Conservation (phyloP, 2,113 vertebrate genomes). For the Ptilorrhoa leucosticta region DNA sequence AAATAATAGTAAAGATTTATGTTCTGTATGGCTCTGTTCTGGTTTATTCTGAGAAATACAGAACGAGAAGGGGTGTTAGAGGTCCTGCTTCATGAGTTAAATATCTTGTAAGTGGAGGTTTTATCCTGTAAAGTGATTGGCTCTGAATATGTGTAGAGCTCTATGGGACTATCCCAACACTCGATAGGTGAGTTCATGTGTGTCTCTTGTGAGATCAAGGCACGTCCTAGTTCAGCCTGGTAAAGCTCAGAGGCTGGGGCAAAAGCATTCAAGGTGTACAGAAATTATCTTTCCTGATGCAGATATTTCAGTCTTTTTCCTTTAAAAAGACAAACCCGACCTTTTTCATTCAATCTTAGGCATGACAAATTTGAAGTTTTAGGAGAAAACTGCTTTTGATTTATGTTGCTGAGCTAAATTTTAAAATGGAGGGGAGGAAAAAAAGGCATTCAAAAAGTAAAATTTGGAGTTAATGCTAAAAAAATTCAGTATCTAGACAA, state of each 20-base stretch:
- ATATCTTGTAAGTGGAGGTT: not conserved
- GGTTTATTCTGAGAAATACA: not conserved
- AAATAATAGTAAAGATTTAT: not conserved
- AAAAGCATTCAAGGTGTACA: not conserved
- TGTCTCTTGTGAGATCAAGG: not conserved
- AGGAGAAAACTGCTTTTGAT: not conserved
- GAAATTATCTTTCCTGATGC: not conserved
- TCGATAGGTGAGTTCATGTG: accelerated
- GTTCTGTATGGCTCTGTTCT: accelerated
- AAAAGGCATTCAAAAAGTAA: not conserved
- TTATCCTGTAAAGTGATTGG: not conserved
- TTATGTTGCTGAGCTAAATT: not conserved
- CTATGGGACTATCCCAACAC: accelerated
- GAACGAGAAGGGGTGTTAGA: not conserved
- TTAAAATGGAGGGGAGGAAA: not conserved
- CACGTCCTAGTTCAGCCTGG: not conserved
- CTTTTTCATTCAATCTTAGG: not conserved
- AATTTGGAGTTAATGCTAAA: not conserved
- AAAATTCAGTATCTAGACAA: not conserved
- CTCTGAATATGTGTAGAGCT: not conserved
- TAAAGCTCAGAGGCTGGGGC: not conserved
- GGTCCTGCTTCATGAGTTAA: not conserved
- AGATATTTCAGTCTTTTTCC: not conserved
- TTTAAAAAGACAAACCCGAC: not conserved
- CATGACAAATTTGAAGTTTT: not conserved